Evolutionary conservation across 1,140 invertebrate genomes (phyloP).

Genomic region (Eurosta solidaginis): DNA sequence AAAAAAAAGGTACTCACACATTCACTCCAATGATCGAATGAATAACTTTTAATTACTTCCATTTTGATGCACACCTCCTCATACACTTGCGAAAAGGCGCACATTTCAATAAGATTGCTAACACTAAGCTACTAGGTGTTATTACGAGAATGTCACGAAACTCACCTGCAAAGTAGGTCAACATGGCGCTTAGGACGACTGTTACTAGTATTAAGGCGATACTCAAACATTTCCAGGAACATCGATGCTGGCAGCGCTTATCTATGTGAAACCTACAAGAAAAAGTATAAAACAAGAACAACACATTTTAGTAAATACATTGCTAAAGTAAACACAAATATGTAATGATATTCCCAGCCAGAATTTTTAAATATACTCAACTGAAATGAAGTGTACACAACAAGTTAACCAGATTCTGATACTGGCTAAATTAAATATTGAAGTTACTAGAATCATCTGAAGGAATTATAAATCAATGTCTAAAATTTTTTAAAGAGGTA

Average conservation of each 20-base stretch:
- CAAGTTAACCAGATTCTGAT: too few species aligned
- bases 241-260: slow-evolving; percentile 87
- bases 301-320: neutral
- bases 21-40: neutral
- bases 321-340: neutral
- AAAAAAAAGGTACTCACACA: neutral
- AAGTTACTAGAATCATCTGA: too few species aligned
- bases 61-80: too few species aligned
- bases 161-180: slow-evolving; percentile 94
- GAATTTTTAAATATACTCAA: too few species aligned
- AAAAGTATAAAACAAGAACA: slow-evolving; percentile 3
- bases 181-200: slow-evolving; percentile 85
- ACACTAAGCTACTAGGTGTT: neutral
- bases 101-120: neutral
- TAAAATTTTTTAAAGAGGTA: too few species aligned
- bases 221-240: slow-evolving; percentile 93
- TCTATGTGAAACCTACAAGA: slow-evolving; percentile 79
- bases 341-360: neutral
- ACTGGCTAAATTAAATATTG: too few species aligned
- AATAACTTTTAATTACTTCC: slow-evolving; percentile 13
- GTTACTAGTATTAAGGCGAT: slow-evolving; percentile 87
- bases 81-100: neutral
- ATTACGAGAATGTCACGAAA: slow-evolving; percentile 37
- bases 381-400: too few species aligned
- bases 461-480: too few species aligned